Conservation (phyloP, 2,113 vertebrate species). For the Jacana jacana region DNA sequence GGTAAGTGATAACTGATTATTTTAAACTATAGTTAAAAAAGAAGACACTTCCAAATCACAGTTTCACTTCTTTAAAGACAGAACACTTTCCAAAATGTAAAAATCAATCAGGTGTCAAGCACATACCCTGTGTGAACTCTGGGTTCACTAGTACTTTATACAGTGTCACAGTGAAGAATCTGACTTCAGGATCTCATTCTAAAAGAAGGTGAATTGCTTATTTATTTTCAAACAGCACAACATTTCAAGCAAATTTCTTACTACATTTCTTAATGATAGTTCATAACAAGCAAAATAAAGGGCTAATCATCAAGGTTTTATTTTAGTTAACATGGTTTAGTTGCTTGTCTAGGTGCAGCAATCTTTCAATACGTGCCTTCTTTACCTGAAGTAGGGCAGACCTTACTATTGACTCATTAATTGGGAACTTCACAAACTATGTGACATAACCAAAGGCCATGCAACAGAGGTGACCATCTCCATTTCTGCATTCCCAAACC, state of each 20-base stretch:
- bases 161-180: background rate
- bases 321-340: background rate
- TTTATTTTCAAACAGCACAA: background rate
- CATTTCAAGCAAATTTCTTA: background rate
- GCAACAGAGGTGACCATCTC: background rate
- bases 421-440: background rate
- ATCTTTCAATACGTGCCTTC: background rate
- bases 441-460: background rate
- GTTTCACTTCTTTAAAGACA: background rate
- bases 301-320: background rate
- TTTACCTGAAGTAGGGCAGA: background rate
- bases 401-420: background rate
- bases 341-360: background rate
- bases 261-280: background rate
- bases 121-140: background rate
- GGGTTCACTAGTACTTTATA: background rate
- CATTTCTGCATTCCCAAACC: background rate
- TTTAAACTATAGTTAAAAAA: background rate
- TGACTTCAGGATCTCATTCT: background rate
- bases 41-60: background rate
- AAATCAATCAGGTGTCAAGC: background rate
- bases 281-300: background rate
- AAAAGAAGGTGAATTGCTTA: background rate
- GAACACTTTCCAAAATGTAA: background rate
- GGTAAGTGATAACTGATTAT: background rate